These are phyloP conservation scores for Microctonus aethiopoides DNA, from an alignment of 2,888 invertebrate species.

Conservation along the genomic window DNA sequence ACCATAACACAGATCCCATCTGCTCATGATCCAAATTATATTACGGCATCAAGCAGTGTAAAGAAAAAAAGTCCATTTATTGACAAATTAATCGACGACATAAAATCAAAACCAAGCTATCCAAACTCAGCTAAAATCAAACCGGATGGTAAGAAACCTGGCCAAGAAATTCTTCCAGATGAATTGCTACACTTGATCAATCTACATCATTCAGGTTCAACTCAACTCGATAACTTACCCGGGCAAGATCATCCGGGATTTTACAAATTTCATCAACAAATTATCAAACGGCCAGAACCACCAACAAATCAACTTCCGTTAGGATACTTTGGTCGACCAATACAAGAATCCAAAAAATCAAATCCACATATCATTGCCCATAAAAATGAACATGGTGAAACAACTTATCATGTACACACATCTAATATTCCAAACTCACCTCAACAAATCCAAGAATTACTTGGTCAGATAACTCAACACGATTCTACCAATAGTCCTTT, in stretches of 20 bases:
- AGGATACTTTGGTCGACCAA: slow-evolving; percentile 50
- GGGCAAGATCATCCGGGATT: slow-evolving; percentile 55
- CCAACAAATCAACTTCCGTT: slow-evolving; percentile 45
- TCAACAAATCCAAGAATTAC: slow-evolving; percentile 62
- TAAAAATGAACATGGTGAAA: slow-evolving; percentile 61
- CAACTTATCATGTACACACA: slow-evolving; percentile 61
- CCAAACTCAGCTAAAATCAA: slow-evolving; percentile 43
- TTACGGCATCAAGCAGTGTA: slow-evolving; percentile 48
- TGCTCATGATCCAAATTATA: slow-evolving; percentile 53
- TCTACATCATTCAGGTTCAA: slow-evolving; percentile 59
- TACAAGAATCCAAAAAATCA: slow-evolving; percentile 56
- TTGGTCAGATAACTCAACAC: slow-evolving; percentile 63
- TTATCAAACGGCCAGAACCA: slow-evolving; percentile 50
- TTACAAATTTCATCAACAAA: slow-evolving; percentile 59
- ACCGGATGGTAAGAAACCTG: slow-evolving; percentile 44
- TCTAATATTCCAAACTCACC: slow-evolving; percentile 59
- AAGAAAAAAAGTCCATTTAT: slow-evolving; percentile 46
- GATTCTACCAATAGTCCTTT: slow-evolving; percentile 59
- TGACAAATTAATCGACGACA: slow-evolving; percentile 39
- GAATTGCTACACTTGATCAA: slow-evolving; percentile 60
- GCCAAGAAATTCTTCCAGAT: slow-evolving; percentile 53
- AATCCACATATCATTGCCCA: slow-evolving; percentile 59
- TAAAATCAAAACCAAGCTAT: slow-evolving; percentile 39
- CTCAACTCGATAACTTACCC: slow-evolving; percentile 54
- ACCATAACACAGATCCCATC: slow-evolving; percentile 43